phyloP scores from a whole-genome alignment of 2,888 invertebrate species.

The Barypeithes pellucidus region DNA sequence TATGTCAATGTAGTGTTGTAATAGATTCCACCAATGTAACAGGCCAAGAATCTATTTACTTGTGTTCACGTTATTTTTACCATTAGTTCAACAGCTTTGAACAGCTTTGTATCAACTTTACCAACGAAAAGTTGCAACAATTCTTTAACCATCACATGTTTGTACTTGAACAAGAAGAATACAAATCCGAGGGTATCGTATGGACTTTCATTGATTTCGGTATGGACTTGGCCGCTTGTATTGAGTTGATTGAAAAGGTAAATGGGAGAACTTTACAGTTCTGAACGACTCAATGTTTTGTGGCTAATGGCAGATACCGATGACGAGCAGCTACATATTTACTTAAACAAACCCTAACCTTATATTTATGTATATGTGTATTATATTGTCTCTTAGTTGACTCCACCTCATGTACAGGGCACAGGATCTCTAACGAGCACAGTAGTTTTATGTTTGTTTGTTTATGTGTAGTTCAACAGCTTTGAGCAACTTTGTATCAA shows the following conservation, averaged over 20 bases:
- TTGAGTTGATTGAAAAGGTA: slow-evolving; percentile 96
- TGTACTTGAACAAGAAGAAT: slow-evolving; percentile 97
- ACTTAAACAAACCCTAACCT: slow-evolving; percentile 11
- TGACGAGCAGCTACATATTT: background rate
- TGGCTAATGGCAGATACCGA: slow-evolving; percentile 32
- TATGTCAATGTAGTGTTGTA: slow-evolving; percentile 22
- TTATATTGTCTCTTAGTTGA: slow-evolving; percentile 50
- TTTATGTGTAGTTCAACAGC: slow-evolving; percentile 81
- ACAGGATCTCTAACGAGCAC: slow-evolving; percentile 56
- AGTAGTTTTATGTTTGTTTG: slow-evolving; percentile 62
- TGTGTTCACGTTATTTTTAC: slow-evolving; percentile 40
- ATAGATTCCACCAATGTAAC: slow-evolving; percentile 46
- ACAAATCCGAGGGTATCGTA: slow-evolving; percentile 93
- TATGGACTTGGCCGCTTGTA: slow-evolving; percentile 96
- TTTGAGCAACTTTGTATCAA: slow-evolving; percentile 96
- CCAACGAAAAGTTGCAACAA: slow-evolving; percentile 97
- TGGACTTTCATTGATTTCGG: slow-evolving; percentile 99
- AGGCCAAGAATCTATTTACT: slow-evolving; percentile 38
- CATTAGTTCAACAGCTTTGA: slow-evolving; percentile 95
- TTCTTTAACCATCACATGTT: slow-evolving; percentile 99
- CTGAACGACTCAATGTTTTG: slow-evolving; percentile 40
- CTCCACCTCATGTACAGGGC: slow-evolving; percentile 61
- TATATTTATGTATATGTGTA: slow-evolving; percentile 48
- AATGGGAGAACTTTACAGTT: slow-evolving; percentile 62
- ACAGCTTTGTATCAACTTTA: slow-evolving; percentile 99